These are phyloP conservation scores for Pollicipes pollicipes DNA, from an alignment of 1,140 invertebrate genomes.

Conservation along the genomic window DNA sequence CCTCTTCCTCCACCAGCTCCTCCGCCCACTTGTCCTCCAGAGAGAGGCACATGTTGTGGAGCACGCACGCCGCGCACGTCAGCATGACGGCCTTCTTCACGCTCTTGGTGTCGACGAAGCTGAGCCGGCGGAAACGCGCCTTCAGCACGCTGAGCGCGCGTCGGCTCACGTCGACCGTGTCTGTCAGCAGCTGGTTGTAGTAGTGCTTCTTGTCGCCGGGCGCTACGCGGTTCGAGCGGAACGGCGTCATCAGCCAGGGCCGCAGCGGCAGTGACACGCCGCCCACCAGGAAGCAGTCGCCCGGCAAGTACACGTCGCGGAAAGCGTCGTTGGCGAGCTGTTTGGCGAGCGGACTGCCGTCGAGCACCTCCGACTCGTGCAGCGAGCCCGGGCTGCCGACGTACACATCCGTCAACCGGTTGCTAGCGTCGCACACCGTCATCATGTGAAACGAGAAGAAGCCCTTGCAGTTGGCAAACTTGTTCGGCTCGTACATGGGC, in stretches of 20 bases:
- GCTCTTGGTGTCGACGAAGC: not conserved
- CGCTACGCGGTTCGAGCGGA: not conserved
- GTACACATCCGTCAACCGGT: not conserved
- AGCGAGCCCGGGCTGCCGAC: not conserved
- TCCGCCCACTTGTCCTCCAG: not conserved
- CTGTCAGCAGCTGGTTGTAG: not conserved
- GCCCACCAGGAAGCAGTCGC: not conserved
- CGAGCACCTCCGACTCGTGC: not conserved
- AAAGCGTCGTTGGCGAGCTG: not conserved
- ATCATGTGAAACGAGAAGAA: not conserved
- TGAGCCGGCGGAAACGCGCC: not conserved
- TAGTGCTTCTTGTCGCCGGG: not conserved
- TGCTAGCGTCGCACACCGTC: not conserved
- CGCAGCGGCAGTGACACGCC: not conserved
- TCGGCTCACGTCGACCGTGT: not conserved
- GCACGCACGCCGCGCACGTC: not conserved
- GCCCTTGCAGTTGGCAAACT: not conserved
- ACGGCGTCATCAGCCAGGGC: not conserved
- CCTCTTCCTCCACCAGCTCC: not conserved
- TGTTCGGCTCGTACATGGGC: not conserved
- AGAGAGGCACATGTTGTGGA: not conserved
- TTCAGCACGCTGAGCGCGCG: not conserved
- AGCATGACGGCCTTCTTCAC: not conserved
- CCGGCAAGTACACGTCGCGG: not conserved
- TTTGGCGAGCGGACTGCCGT: not conserved